phyloP scores from a whole-genome alignment of 2,113 vertebrate genomes.

The Phalacrocorax carbo region DNA sequence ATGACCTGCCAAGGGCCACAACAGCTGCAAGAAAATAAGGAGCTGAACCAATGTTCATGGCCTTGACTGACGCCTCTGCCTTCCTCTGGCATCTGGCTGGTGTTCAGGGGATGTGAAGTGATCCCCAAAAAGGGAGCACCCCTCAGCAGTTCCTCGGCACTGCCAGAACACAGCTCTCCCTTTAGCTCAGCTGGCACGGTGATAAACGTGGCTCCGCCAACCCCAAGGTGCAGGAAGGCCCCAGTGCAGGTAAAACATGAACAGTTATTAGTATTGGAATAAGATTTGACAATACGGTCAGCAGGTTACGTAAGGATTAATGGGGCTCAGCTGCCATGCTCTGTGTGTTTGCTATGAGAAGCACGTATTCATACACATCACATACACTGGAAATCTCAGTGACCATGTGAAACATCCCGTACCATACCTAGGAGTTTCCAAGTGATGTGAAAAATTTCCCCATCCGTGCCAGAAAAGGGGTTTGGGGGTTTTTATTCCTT shows the following conservation, averaged over 20 bases:
- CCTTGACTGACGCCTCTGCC: neutral
- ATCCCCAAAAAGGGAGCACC: neutral
- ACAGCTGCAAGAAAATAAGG: neutral
- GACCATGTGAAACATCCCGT: neutral
- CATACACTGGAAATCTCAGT: neutral
- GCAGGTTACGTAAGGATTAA: neutral
- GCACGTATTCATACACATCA: neutral
- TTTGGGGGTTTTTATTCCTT: neutral
- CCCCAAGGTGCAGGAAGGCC: neutral
- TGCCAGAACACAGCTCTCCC: neutral
- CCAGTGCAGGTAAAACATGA: neutral
- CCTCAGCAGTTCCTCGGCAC: neutral
- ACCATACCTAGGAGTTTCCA: neutral
- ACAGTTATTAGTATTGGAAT: neutral
- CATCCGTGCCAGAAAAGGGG: neutral
- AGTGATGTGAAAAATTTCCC: neutral
- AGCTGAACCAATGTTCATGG: neutral
- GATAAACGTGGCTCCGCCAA: neutral
- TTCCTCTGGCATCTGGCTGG: neutral
- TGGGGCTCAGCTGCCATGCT: neutral
- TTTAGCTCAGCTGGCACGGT: neutral
- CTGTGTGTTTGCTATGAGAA: neutral
- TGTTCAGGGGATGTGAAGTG: accelerated
- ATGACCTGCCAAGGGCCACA: neutral
- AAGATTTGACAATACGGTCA: neutral